Percentiles rank a stretch among this genome's conserved stretches.
Evolutionary conservation across 2,888 invertebrate species (phyloP).

Genomic region (Tinea pellionella): DNA sequence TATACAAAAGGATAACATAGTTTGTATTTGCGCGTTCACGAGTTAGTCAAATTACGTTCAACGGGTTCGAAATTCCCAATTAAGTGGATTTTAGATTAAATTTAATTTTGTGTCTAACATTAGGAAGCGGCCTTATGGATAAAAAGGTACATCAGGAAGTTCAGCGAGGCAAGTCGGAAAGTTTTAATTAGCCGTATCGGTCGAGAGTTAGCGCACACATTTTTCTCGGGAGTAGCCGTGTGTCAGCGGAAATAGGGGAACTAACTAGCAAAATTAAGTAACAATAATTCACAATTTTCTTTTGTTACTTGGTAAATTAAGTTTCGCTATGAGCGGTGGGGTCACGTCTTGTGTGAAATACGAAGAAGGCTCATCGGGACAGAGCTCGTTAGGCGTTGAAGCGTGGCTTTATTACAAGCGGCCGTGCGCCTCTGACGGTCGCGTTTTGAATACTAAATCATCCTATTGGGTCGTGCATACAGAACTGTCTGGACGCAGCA

Average conservation of each 20-base stretch:
- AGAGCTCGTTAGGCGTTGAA: slow-evolving; percentile 61
- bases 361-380: slow-evolving; percentile 62
- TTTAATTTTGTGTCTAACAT: background rate
- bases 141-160: background rate
- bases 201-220: background rate
- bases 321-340: slow-evolving; percentile 25
- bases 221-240: background rate
- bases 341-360: slow-evolving; percentile 68
- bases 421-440: slow-evolving; percentile 53
- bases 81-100: background rate
- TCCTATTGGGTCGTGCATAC: slow-evolving; percentile 58
- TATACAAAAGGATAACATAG: slow-evolving; percentile 3
- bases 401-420: slow-evolving; percentile 64
- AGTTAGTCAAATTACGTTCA: background rate
- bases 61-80: background rate
- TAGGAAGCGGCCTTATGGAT: background rate
- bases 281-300: slow-evolving; percentile 51
- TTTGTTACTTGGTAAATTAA: slow-evolving; percentile 43
- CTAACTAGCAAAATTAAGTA: slow-evolving; percentile 21
- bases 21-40: background rate
- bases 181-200: slow-evolving; percentile 7
- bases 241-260: background rate
- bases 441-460: slow-evolving; percentile 61
- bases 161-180: background rate
- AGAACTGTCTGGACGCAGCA: slow-evolving; percentile 20